Evolutionary conservation across 92 coral and sea anemone genomes (phyloP).

Genomic region (Porites rus): DNA sequence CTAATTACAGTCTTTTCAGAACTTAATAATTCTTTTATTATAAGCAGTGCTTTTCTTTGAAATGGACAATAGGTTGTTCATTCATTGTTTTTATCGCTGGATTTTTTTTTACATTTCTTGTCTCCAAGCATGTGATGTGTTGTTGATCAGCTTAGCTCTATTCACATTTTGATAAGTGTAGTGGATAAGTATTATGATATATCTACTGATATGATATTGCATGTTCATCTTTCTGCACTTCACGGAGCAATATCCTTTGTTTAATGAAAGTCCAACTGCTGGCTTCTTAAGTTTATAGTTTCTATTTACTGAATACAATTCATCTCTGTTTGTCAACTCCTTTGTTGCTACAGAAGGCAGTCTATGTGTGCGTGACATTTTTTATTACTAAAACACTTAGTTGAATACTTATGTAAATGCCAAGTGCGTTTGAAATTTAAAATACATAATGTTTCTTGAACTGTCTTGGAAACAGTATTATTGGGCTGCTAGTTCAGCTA

Average conservation of each 20-base stretch:
- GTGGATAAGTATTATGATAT: too few species aligned
- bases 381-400: background rate
- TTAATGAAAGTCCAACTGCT: background rate
- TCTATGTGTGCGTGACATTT: background rate
- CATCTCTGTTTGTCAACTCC: background rate
- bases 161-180: background rate
- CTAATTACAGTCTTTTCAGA: background rate
- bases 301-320: background rate
- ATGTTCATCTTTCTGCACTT: too few species aligned
- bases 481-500: background rate
- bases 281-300: constrained; percentile 3
- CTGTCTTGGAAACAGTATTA: background rate
- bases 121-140: background rate
- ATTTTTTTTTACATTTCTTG: too few species aligned
- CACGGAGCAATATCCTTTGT: background rate
- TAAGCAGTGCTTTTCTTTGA: background rate
- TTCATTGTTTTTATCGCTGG: background rate
- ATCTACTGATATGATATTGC: too few species aligned
- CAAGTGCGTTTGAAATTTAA: background rate
- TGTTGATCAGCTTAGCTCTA: background rate
- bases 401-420: background rate
- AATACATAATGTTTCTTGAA: background rate
- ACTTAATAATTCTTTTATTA: background rate
- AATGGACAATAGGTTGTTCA: background rate
- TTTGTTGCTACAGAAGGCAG: background rate